Conservation (phyloP, 2,113 vertebrate species). For the Lynx canadensis region DNA sequence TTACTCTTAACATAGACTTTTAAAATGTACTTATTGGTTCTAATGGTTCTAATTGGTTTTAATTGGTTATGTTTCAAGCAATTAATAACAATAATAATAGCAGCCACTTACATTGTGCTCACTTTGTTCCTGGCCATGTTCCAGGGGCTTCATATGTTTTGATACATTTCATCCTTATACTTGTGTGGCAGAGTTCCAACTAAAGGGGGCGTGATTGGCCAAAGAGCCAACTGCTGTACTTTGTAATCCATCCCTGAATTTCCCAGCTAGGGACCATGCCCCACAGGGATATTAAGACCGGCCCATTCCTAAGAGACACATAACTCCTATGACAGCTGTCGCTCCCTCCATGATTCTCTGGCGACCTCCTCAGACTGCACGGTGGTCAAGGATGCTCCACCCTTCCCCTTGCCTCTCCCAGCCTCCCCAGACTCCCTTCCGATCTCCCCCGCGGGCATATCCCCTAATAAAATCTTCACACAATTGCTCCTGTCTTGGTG, state of each 20-base stretch:
- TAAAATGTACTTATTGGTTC: background rate
- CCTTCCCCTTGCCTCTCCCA: background rate
- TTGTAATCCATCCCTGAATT: background rate
- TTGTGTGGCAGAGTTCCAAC: background rate
- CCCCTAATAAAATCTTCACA: background rate
- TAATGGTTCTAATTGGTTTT: background rate
- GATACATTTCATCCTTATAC: background rate
- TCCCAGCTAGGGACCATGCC: background rate
- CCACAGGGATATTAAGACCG: background rate
- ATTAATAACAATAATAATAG: background rate
- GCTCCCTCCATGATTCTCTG: background rate
- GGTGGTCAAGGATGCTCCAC: background rate
- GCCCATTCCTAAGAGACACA: background rate
- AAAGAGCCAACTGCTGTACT: accelerated
- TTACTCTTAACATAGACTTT: background rate
- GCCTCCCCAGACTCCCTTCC: background rate
- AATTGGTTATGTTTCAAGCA: background rate
- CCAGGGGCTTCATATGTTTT: background rate
- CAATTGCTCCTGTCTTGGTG: background rate
- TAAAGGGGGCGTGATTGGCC: background rate
- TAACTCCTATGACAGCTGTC: background rate
- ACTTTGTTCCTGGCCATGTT: background rate
- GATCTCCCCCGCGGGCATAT: background rate
- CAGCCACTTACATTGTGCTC: background rate
- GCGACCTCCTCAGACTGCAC: background rate